Conservation (phyloP, 1,140 invertebrate species). For the Lutraria rhynchaena region DNA sequence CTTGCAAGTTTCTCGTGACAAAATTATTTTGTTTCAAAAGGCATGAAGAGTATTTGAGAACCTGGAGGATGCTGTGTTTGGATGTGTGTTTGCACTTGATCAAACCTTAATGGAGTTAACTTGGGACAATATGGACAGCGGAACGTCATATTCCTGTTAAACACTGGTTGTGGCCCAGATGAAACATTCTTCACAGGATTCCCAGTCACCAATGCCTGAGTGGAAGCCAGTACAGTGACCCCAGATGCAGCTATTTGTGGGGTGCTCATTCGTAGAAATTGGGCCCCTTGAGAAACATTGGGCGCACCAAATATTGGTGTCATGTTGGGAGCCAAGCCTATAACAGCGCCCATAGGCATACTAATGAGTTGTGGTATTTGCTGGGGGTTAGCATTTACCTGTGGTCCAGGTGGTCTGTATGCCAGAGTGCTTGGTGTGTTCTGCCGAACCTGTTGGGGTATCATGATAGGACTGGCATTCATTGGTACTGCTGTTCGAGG, state of each 20-base stretch:
- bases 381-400: conserved; percentile 10
- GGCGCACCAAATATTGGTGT: conserved; percentile 1
- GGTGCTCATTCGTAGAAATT: conserved; percentile 2
- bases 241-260: not conserved
- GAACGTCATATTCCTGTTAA: conserved; percentile 35
- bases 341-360: conserved; percentile 36
- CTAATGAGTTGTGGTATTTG: conserved; percentile 44
- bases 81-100: conserved; percentile 50
- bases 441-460: conserved; percentile 42
- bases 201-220: not conserved
- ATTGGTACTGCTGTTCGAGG: conserved; percentile 24
- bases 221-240: not conserved
- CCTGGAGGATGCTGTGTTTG: conserved; percentile 42
- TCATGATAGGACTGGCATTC: conserved; percentile 28
- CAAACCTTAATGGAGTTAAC: conserved; percentile 43
- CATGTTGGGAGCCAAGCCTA: conserved; percentile 37
- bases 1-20: too few species aligned
- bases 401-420: conserved; percentile 36
- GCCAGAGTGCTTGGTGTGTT: conserved; percentile 44
- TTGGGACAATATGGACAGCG: conserved; percentile 56
- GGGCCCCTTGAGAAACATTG: conserved; percentile 12
- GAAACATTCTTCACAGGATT: not conserved
- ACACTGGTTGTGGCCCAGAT: not conserved
- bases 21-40: conserved; percentile 25
- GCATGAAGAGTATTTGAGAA: conserved; percentile 41